A percentile compares a stretch with the other conserved stretches of the same genome.
These are phyloP conservation scores for Furnarius figulus DNA, from an alignment of 2,113 vertebrate species.

Conservation along the genomic window DNA sequence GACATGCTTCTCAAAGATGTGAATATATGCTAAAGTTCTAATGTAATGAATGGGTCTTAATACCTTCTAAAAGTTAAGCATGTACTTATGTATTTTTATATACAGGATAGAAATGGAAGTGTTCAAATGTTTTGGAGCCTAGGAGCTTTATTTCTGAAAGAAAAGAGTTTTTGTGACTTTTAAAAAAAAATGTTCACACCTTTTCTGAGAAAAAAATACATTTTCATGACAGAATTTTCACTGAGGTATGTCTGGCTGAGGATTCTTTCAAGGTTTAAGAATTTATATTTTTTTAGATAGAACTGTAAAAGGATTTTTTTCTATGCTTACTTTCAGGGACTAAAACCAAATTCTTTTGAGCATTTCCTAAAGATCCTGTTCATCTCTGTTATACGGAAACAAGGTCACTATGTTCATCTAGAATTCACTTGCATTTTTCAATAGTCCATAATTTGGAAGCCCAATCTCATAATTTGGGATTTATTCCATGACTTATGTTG, in stretches of 20 bases:
- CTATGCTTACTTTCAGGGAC: neutral
- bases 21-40: neutral
- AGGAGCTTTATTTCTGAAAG: neutral
- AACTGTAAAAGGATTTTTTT: neutral
- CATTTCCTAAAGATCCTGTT: neutral
- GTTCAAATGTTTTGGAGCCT: neutral
- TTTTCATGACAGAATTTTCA: neutral
- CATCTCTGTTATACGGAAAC: neutral
- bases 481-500: neutral
- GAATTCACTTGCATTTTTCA: neutral
- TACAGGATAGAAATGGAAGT: neutral
- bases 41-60: slow-evolving; percentile 27
- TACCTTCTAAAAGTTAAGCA: slow-evolving; percentile 56
- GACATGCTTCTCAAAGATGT: neutral
- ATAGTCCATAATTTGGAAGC: neutral
- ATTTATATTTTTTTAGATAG: neutral
- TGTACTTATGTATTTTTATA: slow-evolving; percentile 8
- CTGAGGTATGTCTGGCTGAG: neutral
- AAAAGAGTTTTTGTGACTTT: neutral
- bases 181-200: neutral
- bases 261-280: neutral
- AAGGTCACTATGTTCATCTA: neutral
- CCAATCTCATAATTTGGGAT: neutral
- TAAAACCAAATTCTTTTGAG: neutral
- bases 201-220: neutral